A percentile compares a stretch with the other conserved stretches of the same genome.
Evolutionary conservation across 2,797 vertebrate species (phyloP).

Genomic region (Dipus sagitta): DNA sequence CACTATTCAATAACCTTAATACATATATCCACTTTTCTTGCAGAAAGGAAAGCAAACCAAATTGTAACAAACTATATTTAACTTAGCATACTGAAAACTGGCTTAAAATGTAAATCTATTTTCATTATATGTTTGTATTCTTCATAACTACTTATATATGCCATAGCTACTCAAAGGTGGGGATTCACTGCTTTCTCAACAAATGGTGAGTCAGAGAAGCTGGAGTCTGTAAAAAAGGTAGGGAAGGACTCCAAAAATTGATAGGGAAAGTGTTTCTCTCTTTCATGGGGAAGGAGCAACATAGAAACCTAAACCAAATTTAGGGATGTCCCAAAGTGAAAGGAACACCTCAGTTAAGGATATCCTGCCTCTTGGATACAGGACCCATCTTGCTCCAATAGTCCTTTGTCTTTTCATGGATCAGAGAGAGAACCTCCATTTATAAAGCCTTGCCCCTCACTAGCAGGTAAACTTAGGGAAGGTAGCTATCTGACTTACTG

Average conservation of each 20-base stretch:
- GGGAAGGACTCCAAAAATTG: not conserved
- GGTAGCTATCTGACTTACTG: not conserved
- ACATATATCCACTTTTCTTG: slow-evolving; percentile 40
- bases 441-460: not conserved
- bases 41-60: slow-evolving; percentile 58
- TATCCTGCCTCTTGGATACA: not conserved
- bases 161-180: not conserved
- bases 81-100: slow-evolving; percentile 64
- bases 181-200: not conserved
- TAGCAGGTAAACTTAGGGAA: not conserved
- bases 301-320: not conserved
- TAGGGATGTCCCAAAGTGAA: not conserved
- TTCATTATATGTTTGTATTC: slow-evolving; percentile 56
- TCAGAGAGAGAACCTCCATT: not conserved
- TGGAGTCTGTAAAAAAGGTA: not conserved
- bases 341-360: not conserved
- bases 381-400: not conserved
- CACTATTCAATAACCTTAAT: slow-evolving; percentile 56
- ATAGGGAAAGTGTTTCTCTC: not conserved
- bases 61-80: slow-evolving; percentile 62
- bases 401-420: not conserved
- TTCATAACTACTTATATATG: not conserved
- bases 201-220: not conserved
- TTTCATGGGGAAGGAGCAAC: not conserved
- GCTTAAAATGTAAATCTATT: slow-evolving; percentile 51